phyloP scores from a whole-genome alignment of 2,888 invertebrate genomes.

The Ophioninae sp. region DNA sequence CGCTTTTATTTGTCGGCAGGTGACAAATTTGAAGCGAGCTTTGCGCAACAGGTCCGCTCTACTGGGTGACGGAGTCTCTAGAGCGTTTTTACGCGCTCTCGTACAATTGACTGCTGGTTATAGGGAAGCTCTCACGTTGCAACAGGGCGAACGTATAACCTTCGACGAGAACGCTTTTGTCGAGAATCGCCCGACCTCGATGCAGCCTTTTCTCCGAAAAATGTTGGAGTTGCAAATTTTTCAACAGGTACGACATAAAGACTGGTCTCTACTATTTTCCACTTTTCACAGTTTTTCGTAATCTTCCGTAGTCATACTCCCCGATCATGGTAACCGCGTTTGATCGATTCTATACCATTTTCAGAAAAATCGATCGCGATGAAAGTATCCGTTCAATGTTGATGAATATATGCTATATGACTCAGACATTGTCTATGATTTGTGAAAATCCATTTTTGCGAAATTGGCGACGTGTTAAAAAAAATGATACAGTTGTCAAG shows the following conservation, averaged over 20 bases:
- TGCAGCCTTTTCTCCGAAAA: slow-evolving; percentile 94
- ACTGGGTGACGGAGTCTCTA: slow-evolving; percentile 95
- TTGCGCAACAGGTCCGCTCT: slow-evolving; percentile 89
- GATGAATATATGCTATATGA: too few relatives aligned
- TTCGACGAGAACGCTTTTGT: slow-evolving; percentile 95
- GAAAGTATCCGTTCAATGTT: too few relatives aligned
- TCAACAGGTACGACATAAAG: slow-evolving; percentile 87
- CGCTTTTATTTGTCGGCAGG: slow-evolving; percentile 81
- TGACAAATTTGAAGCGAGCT: slow-evolving; percentile 88
- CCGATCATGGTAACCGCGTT: neutral
- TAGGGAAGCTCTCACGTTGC: slow-evolving; percentile 92
- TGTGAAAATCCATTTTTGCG: too few relatives aligned
- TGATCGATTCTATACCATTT: neutral
- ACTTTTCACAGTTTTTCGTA: slow-evolving; percentile 3
- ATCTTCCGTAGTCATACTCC: too few relatives aligned
- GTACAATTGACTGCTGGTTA: slow-evolving; percentile 98
- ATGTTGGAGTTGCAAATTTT: slow-evolving; percentile 97
- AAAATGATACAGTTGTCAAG: too few relatives aligned
- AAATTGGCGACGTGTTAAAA: too few relatives aligned
- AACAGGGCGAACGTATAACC: slow-evolving; percentile 88
- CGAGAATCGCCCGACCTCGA: slow-evolving; percentile 90
- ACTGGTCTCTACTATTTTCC: slow-evolving; percentile 22
- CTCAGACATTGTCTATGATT: too few relatives aligned
- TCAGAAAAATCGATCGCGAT: neutral
- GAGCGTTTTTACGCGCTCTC: slow-evolving; percentile 94